Evolutionary conservation across 2,797 vertebrate species (phyloP).

Genomic region (Todus mexicanus): DNA sequence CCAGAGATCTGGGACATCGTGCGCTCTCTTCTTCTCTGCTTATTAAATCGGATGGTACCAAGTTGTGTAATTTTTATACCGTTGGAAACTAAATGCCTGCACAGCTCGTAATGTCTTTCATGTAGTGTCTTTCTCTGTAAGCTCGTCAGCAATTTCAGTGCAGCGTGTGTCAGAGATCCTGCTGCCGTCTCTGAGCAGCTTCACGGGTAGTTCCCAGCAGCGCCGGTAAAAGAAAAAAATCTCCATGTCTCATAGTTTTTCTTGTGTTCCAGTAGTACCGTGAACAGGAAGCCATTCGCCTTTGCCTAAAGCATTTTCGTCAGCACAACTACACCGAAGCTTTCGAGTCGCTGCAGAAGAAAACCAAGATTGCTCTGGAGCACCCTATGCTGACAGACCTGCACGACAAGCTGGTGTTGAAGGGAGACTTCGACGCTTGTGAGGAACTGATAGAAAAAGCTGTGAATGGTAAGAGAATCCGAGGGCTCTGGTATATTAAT

Average conservation of each 20-base stretch:
- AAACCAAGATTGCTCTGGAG: slow-evolving; percentile 95
- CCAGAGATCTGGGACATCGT: background rate
- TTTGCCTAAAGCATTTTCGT: slow-evolving; percentile 98
- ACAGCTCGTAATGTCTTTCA: background rate
- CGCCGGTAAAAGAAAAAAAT: slow-evolving; percentile 33
- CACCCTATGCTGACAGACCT: slow-evolving; percentile 98
- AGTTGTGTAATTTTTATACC: background rate
- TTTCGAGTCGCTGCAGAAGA: slow-evolving; percentile 98
- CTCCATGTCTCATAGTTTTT: slow-evolving; percentile 67
- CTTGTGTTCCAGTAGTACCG: slow-evolving; percentile 93
- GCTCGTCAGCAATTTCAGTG: background rate
- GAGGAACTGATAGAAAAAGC: slow-evolving; percentile 99
- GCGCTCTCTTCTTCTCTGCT: background rate
- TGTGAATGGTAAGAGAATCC: slow-evolving; percentile 85
- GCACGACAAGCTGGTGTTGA: slow-evolving; percentile 92
- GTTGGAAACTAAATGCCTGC: background rate
- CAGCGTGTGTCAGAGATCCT: accelerated
- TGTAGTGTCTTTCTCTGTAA: background rate
- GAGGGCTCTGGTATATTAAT: background rate
- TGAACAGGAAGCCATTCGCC: slow-evolving; percentile 99
- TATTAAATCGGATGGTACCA: background rate
- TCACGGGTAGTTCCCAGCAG: background rate
- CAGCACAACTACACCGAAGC: slow-evolving; percentile 99
- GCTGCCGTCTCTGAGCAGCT: background rate
- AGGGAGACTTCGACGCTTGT: slow-evolving; percentile 95